These are phyloP conservation scores for Drosophila borborema DNA, from an alignment of 2,888 invertebrate species.

Conservation along the genomic window DNA sequence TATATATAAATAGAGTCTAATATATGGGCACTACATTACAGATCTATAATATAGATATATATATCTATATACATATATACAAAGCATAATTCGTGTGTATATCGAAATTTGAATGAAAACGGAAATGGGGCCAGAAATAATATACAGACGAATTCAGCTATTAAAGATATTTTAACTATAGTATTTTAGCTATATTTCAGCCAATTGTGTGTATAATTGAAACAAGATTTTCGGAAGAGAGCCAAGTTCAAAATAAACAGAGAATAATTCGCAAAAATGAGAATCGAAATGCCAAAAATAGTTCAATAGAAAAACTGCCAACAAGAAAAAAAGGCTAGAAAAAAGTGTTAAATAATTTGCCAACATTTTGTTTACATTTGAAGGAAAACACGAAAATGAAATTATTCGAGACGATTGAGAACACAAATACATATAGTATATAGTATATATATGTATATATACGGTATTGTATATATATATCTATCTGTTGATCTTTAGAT, in stretches of 20 bases:
- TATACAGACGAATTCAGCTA: background rate
- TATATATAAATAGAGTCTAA: constrained; percentile 10
- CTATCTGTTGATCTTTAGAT: constrained; percentile 19
- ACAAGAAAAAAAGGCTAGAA: constrained; percentile 22
- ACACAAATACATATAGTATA: constrained; percentile 21
- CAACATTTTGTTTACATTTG: constrained; percentile 59
- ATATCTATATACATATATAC: constrained; percentile 20
- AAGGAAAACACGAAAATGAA: constrained; percentile 28
- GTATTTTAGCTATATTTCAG: constrained; percentile 11
- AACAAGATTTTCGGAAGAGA: constrained; percentile 32
- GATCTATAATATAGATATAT: constrained; percentile 8
- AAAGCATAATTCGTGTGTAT: constrained; percentile 22
- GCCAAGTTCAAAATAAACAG: constrained; percentile 42
- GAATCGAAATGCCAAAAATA: constrained; percentile 30
- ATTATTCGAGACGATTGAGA: constrained; percentile 37
- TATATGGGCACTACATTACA: constrained; percentile 52
- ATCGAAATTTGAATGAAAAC: constrained; percentile 17
- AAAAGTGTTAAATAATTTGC: constrained; percentile 74
- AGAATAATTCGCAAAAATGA: constrained; percentile 26
- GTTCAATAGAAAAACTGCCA: constrained; percentile 19
- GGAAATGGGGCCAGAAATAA: constrained; percentile 11
- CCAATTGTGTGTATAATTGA: constrained; percentile 25
- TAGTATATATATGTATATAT: constrained; percentile 6
- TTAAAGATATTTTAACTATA: constrained; percentile 1
- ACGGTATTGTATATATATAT: constrained; percentile 14